Percentiles rank a stretch among this genome's conserved stretches.
These are phyloP conservation scores for Akabosia matsudoensis DNA, from an alignment of 1,140 invertebrate genomes.

Conservation along the genomic window DNA sequence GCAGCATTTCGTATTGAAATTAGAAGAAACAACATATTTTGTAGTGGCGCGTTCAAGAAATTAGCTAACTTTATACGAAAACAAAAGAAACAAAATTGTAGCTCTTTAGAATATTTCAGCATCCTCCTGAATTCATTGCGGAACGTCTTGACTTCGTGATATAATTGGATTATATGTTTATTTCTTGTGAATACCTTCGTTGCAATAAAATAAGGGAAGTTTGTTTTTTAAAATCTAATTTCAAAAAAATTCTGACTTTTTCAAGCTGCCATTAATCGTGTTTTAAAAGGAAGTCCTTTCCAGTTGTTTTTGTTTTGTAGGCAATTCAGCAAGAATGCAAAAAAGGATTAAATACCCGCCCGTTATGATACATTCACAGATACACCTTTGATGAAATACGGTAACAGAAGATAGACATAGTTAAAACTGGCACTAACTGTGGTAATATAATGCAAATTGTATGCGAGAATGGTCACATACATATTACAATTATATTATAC, in stretches of 20 bases:
- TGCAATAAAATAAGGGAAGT: no score
- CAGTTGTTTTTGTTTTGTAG: background rate
- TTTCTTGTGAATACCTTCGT: no score
- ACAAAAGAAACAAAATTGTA: no score
- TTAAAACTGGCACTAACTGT: background rate
- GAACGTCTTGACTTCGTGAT: no score
- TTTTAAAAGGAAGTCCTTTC: background rate
- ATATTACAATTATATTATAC: background rate
- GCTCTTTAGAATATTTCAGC: no score
- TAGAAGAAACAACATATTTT: background rate
- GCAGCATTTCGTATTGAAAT: background rate
- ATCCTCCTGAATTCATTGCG: no score
- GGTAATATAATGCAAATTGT: background rate
- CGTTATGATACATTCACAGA: background rate
- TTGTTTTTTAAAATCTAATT: background rate
- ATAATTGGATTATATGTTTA: no score
- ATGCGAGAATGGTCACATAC: background rate
- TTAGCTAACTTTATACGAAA: no score
- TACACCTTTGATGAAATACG: background rate
- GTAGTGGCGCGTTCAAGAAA: no score
- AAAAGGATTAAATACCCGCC: conserved; percentile 16
- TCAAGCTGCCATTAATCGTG: background rate
- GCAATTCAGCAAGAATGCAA: background rate
- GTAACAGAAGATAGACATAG: background rate
- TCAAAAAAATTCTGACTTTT: background rate